These are phyloP conservation scores for Apogon hyalosoma DNA, from an alignment of 2,797 vertebrate species.

Conservation along the genomic window DNA sequence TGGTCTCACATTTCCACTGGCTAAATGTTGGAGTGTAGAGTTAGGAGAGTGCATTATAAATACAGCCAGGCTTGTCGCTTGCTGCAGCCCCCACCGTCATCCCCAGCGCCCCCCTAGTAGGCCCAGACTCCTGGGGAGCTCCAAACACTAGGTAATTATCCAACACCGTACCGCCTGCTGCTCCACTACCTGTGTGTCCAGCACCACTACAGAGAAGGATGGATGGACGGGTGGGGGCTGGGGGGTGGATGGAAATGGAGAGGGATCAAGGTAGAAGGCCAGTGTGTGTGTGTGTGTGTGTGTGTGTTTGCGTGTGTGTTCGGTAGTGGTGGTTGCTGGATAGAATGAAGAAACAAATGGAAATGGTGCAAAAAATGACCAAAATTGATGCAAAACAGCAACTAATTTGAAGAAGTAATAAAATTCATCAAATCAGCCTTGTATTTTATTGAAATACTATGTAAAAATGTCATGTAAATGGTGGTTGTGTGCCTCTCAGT, in stretches of 20 bases:
- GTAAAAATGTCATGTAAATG: too few relatives aligned
- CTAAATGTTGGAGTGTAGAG: conserved; percentile 45
- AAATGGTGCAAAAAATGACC: conserved; percentile 10
- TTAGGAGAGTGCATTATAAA: conserved; percentile 86
- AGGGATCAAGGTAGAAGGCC: conserved; percentile 72
- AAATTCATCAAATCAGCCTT: too few relatives aligned
- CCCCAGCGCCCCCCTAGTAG: conserved; percentile 77
- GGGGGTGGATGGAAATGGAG: conserved; percentile 48
- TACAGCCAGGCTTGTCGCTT: conserved; percentile 83
- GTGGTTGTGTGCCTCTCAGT: too few relatives aligned
- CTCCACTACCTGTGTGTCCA: conserved; percentile 92
- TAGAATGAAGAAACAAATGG: conserved; percentile 19
- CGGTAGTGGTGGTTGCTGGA: not conserved
- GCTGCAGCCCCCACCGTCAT: not conserved
- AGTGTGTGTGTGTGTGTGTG: conserved; percentile 16
- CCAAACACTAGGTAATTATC: conserved; percentile 99
- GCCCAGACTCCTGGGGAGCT: conserved; percentile 92
- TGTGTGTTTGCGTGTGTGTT: conserved; percentile 16
- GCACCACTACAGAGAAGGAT: conserved; percentile 68
- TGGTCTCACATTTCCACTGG: conserved; percentile 41
- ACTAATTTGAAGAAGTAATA: too few relatives aligned
- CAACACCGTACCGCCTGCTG: conserved; percentile 89
- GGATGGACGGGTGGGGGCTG: conserved; percentile 20
- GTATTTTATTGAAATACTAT: too few relatives aligned
- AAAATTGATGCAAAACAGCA: conserved; percentile 15